Base-by-base conservation (phyloP, 2,113 vertebrate species). In the Suncus etruscus region DNA sequence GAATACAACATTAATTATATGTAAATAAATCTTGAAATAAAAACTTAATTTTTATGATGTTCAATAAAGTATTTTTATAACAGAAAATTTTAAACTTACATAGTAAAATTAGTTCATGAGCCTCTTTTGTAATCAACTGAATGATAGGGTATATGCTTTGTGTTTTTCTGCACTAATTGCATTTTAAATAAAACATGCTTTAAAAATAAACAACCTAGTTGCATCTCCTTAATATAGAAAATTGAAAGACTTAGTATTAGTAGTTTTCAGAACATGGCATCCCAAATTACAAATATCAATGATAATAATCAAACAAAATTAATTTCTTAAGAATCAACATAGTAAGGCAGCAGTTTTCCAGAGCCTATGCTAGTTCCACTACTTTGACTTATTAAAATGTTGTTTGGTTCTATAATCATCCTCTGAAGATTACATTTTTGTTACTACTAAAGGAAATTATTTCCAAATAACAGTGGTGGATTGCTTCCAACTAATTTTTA, bases 141-240 rank as follows among this genome's bases (percentile, higher is more conserved):
- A 22, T 61, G 58, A 20, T 61, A 61, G 58, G 22, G 58, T 61
- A 39, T 25, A 32, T 79, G 8, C 3, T 58, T 45, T 3, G 16
- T 11, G 50, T 63, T 68, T 87, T 90, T 45, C 2, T 48, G 0
- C 47, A 5, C 18, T 27, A 83, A 58, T 80, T 77, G 45, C 8
- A 11, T 80, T 63, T 80, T 90, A 70, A 92, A 83, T 61, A 90
- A 82, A 91, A 63, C 14, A 58, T 48, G 5, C 2, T 86, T 27
- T 24, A 75, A 48, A 85, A 83, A 74, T 80, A 29, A 54, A 31
- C 29, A 63, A 54, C 77, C 11, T 79, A 8, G 32, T 72, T 83
- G 77, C 66, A 47, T 1, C 81, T 2, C 63, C 50, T 8, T 63
- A 86, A 75, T 88, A 45, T 25, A 32, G 5, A 54, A 9, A 90